Evolutionary conservation across 2,888 invertebrate genomes (phyloP), one percentile per base, ranked within the genome.

Genomic region (Drosophila macrospina): DNA sequence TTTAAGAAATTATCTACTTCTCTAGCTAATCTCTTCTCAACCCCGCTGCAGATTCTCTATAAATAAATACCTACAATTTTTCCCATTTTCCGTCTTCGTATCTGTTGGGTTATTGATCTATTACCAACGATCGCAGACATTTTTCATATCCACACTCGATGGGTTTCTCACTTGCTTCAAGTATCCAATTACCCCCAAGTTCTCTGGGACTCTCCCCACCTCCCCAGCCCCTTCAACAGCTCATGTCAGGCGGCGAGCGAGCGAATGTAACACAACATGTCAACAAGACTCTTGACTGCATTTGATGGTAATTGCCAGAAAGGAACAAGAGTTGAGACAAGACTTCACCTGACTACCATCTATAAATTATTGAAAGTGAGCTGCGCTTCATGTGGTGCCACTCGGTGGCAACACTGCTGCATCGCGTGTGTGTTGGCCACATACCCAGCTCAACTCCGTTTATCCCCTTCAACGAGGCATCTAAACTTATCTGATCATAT

Each of bases 271-370:
- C 76, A 72, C 72, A 68, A 78, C 80, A 85, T 86, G 85, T 85
- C 85, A 85, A 87, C 87, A 85, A 79, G 72, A 85, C 80, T 77
- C 80, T 80, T 77, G 88, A 85, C 86, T 85, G 79, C 83, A 83
- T 87, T 83, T 83, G 80, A 79, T 85, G 77, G 88, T 85, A 87
- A 85, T 85, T 85, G 88, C 83, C 86, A 70, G 67, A 69, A 68
- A 66, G 52, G 59, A 74, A 70, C 64, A 69, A 69, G 74, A 70
- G 70, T 55, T 68, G 63, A 56, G 79, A 74, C 78, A 74, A 82
- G 87, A 73, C 83, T 85, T 85, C 88, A 87, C 88, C 80, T 85
- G 85, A 85, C 85, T 85, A 70, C 87, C 86, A 73, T 85, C 86
- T 85, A 87, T 85, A 85, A 85, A 85, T 85, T 85, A 87, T 82